Evolutionary conservation across 2,888 invertebrate genomes (phyloP), one percentile per base, ranked within the genome.

Genomic region (Hyalella azteca): DNA sequence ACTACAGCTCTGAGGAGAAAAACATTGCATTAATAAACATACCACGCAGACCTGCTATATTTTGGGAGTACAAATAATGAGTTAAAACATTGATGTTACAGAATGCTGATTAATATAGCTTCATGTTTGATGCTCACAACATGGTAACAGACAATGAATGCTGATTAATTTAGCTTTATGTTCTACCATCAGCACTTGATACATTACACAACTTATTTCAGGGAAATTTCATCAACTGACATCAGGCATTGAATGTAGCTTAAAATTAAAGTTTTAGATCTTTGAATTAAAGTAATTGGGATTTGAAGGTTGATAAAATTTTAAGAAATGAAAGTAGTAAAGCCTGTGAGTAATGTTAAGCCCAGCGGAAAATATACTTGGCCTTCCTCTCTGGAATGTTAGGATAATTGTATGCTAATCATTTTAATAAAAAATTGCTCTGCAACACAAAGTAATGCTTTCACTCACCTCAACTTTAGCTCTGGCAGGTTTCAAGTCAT

Each of bases 401-500:
- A n/a, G n/a, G 45, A 11, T 45, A 45, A 45, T 49, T n/a, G 5
- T 1, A 1, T 49, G n/a, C 22, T 49, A 2, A 5, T 22, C 49
- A n/a, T n/a, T n/a, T n/a, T 1, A 49, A 7, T n/a, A 49, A 2
- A 19, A 49, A 15, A 22, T 49, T 49, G 3, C 32, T 48, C n/a
- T 7, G 41, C 26, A 22, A 39, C 60, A n/a, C 26, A 22, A 22
- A 50, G 81, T 77, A 82, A 15, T 40, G 60, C 76, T 83, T 86
- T 0, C 85, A 93, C 93, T 54, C 26, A 26, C 54, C 54, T 54
- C 54, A 22, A 54, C 54, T 1, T 29, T 5, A 26, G 54, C 54
- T 29, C 54, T 54, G 54, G 54, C 54, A 54, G 29, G 22, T 9
- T 54, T 29, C 22, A 9, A 26, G 26, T 54, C 54, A 26, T 54